A percentile compares a stretch with the other conserved stretches of the same genome.
Evolutionary conservation across 2,888 invertebrate species (phyloP).

Genomic region (Agrochola circellaris): DNA sequence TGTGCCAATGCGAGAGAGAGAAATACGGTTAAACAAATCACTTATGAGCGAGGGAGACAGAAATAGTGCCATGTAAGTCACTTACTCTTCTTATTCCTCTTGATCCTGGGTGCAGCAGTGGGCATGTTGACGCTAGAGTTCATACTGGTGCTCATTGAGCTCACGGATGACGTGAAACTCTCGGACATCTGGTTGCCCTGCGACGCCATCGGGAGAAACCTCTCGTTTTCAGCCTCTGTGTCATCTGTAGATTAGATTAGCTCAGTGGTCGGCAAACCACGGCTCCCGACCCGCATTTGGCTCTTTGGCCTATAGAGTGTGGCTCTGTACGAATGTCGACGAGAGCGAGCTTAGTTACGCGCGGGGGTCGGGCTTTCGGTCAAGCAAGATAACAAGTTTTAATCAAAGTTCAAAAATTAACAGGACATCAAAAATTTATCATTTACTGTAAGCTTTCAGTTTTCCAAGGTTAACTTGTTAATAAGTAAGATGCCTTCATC

Average conservation of each 20-base stretch:
- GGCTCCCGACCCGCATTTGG: too few relatives aligned
- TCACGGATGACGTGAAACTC: slow-evolving; percentile 91
- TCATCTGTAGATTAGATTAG: slow-evolving; percentile 87
- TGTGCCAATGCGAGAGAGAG: background rate
- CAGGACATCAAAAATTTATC: too few relatives aligned
- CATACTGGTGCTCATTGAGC: slow-evolving; percentile 93
- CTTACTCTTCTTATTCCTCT: slow-evolving; percentile 84
- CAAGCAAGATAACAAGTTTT: too few relatives aligned
- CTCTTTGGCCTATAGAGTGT: too few relatives aligned
- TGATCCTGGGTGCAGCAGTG: slow-evolving; percentile 80
- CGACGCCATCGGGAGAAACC: slow-evolving; percentile 92
- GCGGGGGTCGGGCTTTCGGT: too few relatives aligned
- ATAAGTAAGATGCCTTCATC: too few relatives aligned
- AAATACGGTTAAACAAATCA: background rate
- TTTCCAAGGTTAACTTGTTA: too few relatives aligned
- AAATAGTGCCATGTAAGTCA: background rate
- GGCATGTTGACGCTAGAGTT: slow-evolving; percentile 90
- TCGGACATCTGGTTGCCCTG: slow-evolving; percentile 90
- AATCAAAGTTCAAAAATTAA: too few relatives aligned
- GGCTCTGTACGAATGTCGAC: too few relatives aligned
- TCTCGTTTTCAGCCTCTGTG: slow-evolving; percentile 92
- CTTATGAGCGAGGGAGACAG: background rate
- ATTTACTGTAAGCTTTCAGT: too few relatives aligned
- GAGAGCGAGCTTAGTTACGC: too few relatives aligned
- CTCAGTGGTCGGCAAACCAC: too few relatives aligned